Evolutionary conservation across 2,113 vertebrate genomes (phyloP), one percentile per base, ranked within the genome.

Genomic region (Baryphthengus martii): DNA sequence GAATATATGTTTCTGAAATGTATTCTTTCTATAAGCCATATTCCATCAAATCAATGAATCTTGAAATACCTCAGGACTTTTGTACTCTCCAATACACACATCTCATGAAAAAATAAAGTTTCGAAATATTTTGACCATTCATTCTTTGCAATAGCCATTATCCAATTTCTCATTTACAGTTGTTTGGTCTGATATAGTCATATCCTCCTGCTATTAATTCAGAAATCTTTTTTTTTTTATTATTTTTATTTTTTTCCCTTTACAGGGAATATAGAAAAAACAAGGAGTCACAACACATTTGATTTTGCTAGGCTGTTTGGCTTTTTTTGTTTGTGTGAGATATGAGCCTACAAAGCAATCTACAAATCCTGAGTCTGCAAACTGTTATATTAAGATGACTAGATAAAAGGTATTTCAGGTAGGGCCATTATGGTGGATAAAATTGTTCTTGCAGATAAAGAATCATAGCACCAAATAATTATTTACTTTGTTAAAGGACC

Each of bases 161-260:
- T 42, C 28, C 24, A 90, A 21, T 76, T 93, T 66, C 28, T 83
- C 20, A 71, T 70, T 70, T 40, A 40, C 6, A 26, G 10, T 45
- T 40, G 2, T 11, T 70, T 74, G 18, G 9, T 18, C 39, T 31
- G 24, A 71, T 65, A n/a, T 4, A 31, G 17, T 61, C 16, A 37
- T 26, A 56, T 62, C 1, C 25, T 77, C 50, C 17, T 79, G 24
- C 7, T 88, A 21, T 72, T 68, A 91, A 77, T 24, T 83, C 45
- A 40, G 58, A 89, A 73, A 5, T 16, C 2, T 0, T 19, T 35
- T 17, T 1, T 20, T 35, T 35, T 19, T 17, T 16, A 2, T 0
- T 19, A 31, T 17, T 1, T 20, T 35, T 35, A 16, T 17, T 45
- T 39, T 20, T 26, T 7, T 7, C 4, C 23, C 17, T 63, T 12